These are phyloP conservation scores for Synergus gifuensis DNA, from an alignment of 2,888 invertebrate species.

Conservation along the genomic window DNA sequence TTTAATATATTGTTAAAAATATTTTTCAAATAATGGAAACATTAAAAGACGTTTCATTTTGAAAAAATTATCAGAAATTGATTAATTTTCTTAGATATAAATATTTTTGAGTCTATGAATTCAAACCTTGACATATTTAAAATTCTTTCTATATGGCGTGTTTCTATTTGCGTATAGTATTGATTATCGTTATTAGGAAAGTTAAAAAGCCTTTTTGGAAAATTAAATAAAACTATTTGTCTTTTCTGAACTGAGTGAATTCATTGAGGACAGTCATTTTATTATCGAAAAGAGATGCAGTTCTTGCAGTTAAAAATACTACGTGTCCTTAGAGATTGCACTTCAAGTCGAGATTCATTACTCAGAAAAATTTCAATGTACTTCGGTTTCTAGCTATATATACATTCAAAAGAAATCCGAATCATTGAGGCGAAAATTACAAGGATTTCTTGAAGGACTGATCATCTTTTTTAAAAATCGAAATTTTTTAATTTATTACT, in stretches of 20 bases:
- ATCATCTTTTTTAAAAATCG: not conserved
- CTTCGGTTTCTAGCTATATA: conserved; percentile 30
- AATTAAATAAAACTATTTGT: not conserved
- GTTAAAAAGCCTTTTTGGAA: too few species aligned
- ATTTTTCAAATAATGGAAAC: too few species aligned
- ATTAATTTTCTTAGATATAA: too few species aligned
- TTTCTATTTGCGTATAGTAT: too few species aligned
- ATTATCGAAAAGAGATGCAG: conserved; percentile 6
- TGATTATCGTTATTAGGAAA: too few species aligned
- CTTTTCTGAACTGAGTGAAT: not conserved
- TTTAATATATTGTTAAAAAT: too few species aligned
- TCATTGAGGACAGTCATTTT: not conserved
- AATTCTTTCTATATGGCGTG: too few species aligned
- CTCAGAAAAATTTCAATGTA: conserved; percentile 11
- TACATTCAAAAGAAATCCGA: not conserved
- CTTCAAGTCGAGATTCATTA: conserved; percentile 20
- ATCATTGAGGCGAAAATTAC: not conserved
- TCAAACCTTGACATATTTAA: too few species aligned
- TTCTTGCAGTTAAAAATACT: conserved; percentile 23
- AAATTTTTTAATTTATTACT: too few species aligned
- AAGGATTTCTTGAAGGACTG: conserved; percentile 1
- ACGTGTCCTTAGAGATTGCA: conserved; percentile 21
- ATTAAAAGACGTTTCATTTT: too few species aligned
- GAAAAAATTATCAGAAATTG: too few species aligned
- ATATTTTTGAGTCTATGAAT: too few species aligned